Percentiles rank a stretch among this genome's conserved stretches.
phyloP scores from a whole-genome alignment of 2,888 invertebrate genomes.

The Nymphalis c-album region DNA sequence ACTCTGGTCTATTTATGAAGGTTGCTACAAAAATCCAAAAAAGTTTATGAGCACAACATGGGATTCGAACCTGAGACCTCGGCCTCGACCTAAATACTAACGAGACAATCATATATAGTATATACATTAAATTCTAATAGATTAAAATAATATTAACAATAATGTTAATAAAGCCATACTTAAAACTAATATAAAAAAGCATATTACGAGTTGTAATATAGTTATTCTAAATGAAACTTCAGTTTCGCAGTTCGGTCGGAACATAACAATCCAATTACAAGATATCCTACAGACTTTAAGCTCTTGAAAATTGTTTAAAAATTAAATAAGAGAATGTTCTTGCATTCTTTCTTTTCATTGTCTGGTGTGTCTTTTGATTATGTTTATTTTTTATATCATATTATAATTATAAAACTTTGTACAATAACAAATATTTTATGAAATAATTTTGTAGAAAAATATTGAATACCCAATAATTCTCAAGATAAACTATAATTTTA shows the following conservation, averaged over 20 bases:
- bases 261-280: slow-evolving; percentile 38
- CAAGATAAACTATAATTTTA: too few relatives aligned
- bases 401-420: neutral
- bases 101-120: too few relatives aligned
- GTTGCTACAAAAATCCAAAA: too few relatives aligned
- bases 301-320: slow-evolving; percentile 34
- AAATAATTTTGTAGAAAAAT: too few relatives aligned
- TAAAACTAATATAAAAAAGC: neutral
- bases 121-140: neutral
- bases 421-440: too few relatives aligned
- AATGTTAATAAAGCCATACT: too few relatives aligned
- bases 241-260: slow-evolving; percentile 31
- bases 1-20: too few relatives aligned
- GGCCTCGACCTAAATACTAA: neutral
- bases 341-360: slow-evolving; percentile 20
- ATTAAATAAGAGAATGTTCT: slow-evolving; percentile 31
- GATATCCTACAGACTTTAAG: slow-evolving; percentile 33
- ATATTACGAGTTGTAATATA: slow-evolving; percentile 22
- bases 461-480: too few relatives aligned
- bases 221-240: slow-evolving; percentile 25
- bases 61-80: too few relatives aligned
- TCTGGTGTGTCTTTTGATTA: slow-evolving; percentile 22
- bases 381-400: slow-evolving; percentile 6
- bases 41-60: too few relatives aligned
- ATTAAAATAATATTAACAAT: neutral